Evolutionary conservation across 2,113 vertebrate species (phyloP).

Genomic region (Xiphophorus couchianus): DNA sequence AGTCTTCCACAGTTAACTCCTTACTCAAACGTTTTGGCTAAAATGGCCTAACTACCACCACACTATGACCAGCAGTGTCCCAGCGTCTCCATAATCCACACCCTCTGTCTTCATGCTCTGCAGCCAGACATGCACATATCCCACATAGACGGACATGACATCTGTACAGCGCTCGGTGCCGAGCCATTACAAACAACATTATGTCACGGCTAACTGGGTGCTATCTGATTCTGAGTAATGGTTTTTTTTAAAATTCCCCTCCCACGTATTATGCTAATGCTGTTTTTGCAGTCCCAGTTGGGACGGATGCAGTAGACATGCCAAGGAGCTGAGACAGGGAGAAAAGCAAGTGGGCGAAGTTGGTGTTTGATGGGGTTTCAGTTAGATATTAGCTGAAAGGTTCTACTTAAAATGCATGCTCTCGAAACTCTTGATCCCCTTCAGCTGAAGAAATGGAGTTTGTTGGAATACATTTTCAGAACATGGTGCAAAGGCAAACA

Average conservation of each 20-base stretch:
- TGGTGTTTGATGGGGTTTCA: constrained; percentile 25
- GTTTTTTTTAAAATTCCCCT: constrained; percentile 40
- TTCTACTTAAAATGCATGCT: constrained; percentile 23
- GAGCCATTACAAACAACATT: constrained; percentile 73
- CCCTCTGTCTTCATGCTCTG: constrained; percentile 49
- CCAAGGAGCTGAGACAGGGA: constrained; percentile 62
- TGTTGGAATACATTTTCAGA: no score
- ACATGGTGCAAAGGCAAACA: no score
- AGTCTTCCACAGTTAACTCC: background rate
- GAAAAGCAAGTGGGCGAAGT: constrained; percentile 57
- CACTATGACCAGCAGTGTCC: constrained; percentile 36
- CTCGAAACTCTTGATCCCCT: no score
- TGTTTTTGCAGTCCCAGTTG: constrained; percentile 65
- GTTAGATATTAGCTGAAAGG: constrained; percentile 42
- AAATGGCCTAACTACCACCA: constrained; percentile 51
- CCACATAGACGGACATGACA: constrained; percentile 48
- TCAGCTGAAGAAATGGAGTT: no score
- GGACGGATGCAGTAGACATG: constrained; percentile 46
- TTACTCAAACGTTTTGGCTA: constrained; percentile 31
- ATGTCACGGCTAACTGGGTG: constrained; percentile 63
- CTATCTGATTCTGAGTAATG: constrained; percentile 73
- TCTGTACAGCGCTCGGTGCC: constrained; percentile 41
- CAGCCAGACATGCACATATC: constrained; percentile 33
- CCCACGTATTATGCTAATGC: constrained; percentile 68
- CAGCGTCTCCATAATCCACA: constrained; percentile 28